phyloP scores from a whole-genome alignment of 2,888 invertebrate species.

The Epirrita christyi region DNA sequence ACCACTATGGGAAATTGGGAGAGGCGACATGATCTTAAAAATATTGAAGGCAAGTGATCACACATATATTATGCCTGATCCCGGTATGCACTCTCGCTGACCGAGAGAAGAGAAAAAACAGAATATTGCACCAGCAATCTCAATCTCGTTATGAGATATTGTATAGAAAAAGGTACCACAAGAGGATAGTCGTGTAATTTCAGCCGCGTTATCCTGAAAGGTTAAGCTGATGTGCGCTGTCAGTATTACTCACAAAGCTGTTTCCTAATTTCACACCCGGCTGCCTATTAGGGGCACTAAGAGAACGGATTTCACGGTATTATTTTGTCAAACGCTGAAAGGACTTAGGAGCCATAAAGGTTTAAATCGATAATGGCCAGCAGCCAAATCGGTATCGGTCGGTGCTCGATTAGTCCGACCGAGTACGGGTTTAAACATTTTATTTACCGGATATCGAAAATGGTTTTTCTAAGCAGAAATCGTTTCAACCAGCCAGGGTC shows the following conservation, averaged over 20 bases:
- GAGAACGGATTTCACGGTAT: constrained; percentile 44
- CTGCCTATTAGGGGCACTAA: constrained; percentile 47
- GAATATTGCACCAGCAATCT: no score
- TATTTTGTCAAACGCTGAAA: constrained; percentile 36
- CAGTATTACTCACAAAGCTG: constrained; percentile 49
- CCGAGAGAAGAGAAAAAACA: neutral
- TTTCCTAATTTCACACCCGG: constrained; percentile 62
- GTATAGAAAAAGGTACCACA: neutral
- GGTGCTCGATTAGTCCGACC: constrained; percentile 5
- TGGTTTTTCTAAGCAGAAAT: constrained; percentile 11
- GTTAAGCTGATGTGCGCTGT: constrained; percentile 45
- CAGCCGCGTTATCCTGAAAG: constrained; percentile 49
- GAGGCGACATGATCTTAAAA: neutral
- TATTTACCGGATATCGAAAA: constrained; percentile 9
- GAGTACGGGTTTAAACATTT: constrained; percentile 16
- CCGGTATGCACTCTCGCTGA: neutral
- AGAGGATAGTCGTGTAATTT: constrained; percentile 42
- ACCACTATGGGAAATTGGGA: neutral
- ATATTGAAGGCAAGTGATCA: neutral
- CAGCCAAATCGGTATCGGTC: constrained; percentile 23
- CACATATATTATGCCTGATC: no score
- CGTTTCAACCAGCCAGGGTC: constrained; percentile 33
- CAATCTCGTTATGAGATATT: no score
- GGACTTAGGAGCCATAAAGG: constrained; percentile 29
- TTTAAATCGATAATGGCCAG: constrained; percentile 34